phyloP scores from a whole-genome alignment of 2,888 invertebrate genomes.

The Lasius platythorax region DNA sequence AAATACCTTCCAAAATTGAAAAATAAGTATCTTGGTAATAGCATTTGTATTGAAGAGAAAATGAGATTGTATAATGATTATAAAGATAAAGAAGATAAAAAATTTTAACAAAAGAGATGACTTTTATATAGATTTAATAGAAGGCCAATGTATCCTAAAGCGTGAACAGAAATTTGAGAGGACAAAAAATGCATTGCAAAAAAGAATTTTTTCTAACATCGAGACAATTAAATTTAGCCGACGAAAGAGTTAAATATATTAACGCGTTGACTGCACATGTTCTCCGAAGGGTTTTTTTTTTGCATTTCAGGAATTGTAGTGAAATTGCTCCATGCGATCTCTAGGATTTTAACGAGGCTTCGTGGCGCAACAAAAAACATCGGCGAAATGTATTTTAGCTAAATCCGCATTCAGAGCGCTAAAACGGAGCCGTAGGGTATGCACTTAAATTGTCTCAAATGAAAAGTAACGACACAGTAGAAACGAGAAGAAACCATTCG shows the following conservation, averaged over 20 bases:
- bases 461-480: conserved; percentile 11
- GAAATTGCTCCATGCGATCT: conserved; percentile 11
- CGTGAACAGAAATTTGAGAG: neutral
- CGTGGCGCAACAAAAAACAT: conserved; percentile 38
- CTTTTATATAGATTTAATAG: neutral
- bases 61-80: neutral
- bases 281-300: conserved; percentile 26
- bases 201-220: neutral
- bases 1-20: neutral
- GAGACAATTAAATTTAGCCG: neutral
- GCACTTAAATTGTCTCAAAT: conserved; percentile 46
- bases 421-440: conserved; percentile 17
- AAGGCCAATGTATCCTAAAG: neutral
- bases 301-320: conserved; percentile 2
- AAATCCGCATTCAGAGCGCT: conserved; percentile 5
- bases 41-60: neutral
- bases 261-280: neutral
- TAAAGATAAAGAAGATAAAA: neutral
- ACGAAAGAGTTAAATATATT: neutral
- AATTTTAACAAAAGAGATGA: neutral
- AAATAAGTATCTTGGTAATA: neutral
- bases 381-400: conserved; percentile 18
- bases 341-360: conserved; percentile 37
- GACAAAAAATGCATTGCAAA: neutral
- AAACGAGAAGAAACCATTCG: conserved; percentile 26